Evolutionary conservation across 2,797 vertebrate genomes (phyloP), one percentile per base, ranked within the genome.

Genomic region (Pseudochaenichthys georgianus): DNA sequence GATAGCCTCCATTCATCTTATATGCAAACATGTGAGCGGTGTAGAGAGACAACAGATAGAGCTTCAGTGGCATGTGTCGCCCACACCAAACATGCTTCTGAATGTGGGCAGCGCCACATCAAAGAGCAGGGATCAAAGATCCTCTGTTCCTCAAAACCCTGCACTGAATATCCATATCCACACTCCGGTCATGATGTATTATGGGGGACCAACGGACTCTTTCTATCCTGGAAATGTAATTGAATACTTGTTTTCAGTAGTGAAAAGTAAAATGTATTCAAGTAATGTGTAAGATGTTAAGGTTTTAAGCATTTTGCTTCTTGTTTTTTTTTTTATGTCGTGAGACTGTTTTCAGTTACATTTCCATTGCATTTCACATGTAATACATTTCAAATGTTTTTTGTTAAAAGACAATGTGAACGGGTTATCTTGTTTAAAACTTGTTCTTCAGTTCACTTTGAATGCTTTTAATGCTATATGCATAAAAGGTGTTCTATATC

Each of bases 1-100:
- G 83, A 89, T 77, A 78, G 81, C 82, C 76, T 63, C 15, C 59
- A 81, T 85, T 89, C 81, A 77, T 77, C 66, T 55, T 12, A 76
- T 81, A 90, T 90, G 87, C 87, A 90, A 89, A 92, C 88, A 79
- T 78, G 70, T 2, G 52, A 78, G 82, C 65, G 21, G 75, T 65
- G 45, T 70, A 52, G 74, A 50, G 7, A 78, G 63, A 77, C 67
- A n/a, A 67, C 71, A 64, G 73, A 81, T 41, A 58, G 76, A 54
- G 75, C 72, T 75, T 83, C 81, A 70, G 66, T 57, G 78, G 74
- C 79, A 74, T 80, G 77, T 70, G 62, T 67, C 68, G 53, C 87
- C 82, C 77, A 82, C 78, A 57, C 64, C 59, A 21, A 80, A 75
- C 73, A 71, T 53, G 80, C 75, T 76, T 79, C 52, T 77, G 9